Conservation (phyloP, 2,888 invertebrate genomes). For the Labia minor region DNA sequence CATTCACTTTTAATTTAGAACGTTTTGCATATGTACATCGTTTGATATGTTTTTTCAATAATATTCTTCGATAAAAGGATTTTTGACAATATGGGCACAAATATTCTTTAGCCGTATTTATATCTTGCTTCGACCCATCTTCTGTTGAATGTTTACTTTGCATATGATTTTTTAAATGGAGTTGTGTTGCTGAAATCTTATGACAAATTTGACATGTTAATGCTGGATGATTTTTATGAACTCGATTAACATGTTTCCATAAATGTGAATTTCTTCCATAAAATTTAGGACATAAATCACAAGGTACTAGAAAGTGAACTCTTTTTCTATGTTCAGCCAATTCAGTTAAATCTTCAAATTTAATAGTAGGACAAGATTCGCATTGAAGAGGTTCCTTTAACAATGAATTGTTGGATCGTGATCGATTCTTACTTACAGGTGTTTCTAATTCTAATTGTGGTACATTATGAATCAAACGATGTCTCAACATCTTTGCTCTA, state of each 20-base stretch:
- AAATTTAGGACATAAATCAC: constrained; percentile 49
- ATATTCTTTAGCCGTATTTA: background rate
- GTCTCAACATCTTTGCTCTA: constrained; percentile 41
- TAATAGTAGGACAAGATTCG: constrained; percentile 28
- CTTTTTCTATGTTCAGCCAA: constrained; percentile 43
- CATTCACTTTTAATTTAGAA: constrained; percentile 30
- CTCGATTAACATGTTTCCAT: constrained; percentile 50
- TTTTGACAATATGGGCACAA: constrained; percentile 18
- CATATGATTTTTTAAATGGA: constrained; percentile 18
- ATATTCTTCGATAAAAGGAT: constrained; percentile 5
- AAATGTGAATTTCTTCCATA: constrained; percentile 49
- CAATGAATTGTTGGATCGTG: background rate
- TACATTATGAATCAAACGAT: constrained; percentile 39
- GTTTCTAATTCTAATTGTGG: background rate
- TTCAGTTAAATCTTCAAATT: constrained; percentile 40
- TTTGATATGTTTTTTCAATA: constrained; percentile 46
- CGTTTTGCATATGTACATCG: constrained; percentile 37
- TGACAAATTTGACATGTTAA: constrained; percentile 47
- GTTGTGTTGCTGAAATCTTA: constrained; percentile 34
- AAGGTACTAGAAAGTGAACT: constrained; percentile 45
- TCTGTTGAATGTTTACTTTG: constrained; percentile 16
- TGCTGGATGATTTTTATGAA: constrained; percentile 47
- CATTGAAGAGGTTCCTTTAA: constrained; percentile 25
- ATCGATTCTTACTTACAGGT: background rate
- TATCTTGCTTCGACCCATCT: background rate